Percentiles rank a stretch among this genome's conserved stretches.
Evolutionary conservation across 2,888 invertebrate species (phyloP).

Genomic region (Unio pictorum): DNA sequence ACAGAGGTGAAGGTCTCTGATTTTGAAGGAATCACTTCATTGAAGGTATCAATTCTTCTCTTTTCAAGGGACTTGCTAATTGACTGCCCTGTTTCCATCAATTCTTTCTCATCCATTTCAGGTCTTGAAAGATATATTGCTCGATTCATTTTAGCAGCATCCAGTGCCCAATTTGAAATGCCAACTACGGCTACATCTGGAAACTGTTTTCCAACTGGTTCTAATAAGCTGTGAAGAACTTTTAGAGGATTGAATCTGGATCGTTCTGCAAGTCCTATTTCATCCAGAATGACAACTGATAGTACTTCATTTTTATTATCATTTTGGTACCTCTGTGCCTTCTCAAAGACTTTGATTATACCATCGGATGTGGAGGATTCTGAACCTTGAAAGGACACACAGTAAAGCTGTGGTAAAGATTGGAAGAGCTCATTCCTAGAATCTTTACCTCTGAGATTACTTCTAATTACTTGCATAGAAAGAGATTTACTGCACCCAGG

Average conservation of each 20-base stretch:
- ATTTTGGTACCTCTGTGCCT: conserved; percentile 44
- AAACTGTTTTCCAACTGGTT: conserved; percentile 34
- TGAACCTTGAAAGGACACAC: conserved; percentile 53
- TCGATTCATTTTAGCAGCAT: conserved; percentile 63
- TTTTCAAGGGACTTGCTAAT: conserved; percentile 34
- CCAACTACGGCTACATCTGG: conserved; percentile 56
- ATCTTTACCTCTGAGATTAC: conserved; percentile 50
- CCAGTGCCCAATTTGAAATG: conserved; percentile 56
- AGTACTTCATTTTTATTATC: conserved; percentile 35
- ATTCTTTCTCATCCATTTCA: conserved; percentile 47
- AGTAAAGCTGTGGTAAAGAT: conserved; percentile 41
- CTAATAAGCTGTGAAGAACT: conserved; percentile 51
- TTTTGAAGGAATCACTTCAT: no score
- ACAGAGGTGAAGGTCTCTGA: no score
- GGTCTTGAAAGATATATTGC: conserved; percentile 56
- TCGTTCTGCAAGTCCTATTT: conserved; percentile 57
- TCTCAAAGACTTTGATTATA: conserved; percentile 53
- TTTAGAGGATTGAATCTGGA: conserved; percentile 57
- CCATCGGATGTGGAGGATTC: conserved; percentile 58
- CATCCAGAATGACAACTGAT: conserved; percentile 57
- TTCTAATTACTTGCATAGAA: conserved; percentile 48
- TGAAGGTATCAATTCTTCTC: neutral
- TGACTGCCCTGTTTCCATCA: conserved; percentile 44
- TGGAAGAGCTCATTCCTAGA: conserved; percentile 44
- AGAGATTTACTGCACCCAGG: conserved; percentile 56